Evolutionary conservation across 2,888 invertebrate species (phyloP), one percentile per base, ranked within the genome.

Genomic region (Scaptodrosophila latifasciaeformis): DNA sequence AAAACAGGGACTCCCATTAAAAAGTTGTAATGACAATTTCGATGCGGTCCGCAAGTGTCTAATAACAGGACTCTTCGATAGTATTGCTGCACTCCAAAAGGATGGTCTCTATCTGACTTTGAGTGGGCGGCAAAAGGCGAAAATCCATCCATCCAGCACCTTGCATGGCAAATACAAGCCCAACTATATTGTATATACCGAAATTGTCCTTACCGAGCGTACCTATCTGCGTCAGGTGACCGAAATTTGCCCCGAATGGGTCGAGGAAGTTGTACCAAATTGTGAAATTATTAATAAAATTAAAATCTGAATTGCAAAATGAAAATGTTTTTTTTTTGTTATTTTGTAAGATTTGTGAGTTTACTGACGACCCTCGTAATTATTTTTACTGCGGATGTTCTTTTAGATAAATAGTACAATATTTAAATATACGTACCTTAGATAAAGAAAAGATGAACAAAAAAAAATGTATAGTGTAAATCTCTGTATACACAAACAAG

Each of bases 121-220:
- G 85, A 88, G 88, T 61, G 80, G 83, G 62, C 82, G 90, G 65
- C 90, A 92, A 87, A 89, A 89, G 35, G 95, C 95, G 7, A 87
- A 89, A 57, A 92, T 97, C 70, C 97, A 97, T 88, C 97, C 97
- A 0, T 92, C 93, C 30, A 93, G 94, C 43, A 90, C 90, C 21
- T 87, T 97, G 43, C 88, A 88, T 82, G 71, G 82, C 21, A 84
- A 82, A 40, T 83, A 84, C 61, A 91, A 92, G 53, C 92, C 95
- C 4, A 90, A 90, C 15, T 90, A 92, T 57, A 89, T 97, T 0
- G 82, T 95, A 46, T 97, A 93, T 86, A 92, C 93, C 0, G 97
- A 97, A 87, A 89, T 97, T 40, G 90, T 96, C n/a, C 91, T 93
- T 78, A 96, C 97, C 0, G 90, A 90, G 53, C 92, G 93, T 68